Base-by-base conservation (phyloP, 1,140 invertebrate species). In the Drosophila lacteicornis region DNA sequence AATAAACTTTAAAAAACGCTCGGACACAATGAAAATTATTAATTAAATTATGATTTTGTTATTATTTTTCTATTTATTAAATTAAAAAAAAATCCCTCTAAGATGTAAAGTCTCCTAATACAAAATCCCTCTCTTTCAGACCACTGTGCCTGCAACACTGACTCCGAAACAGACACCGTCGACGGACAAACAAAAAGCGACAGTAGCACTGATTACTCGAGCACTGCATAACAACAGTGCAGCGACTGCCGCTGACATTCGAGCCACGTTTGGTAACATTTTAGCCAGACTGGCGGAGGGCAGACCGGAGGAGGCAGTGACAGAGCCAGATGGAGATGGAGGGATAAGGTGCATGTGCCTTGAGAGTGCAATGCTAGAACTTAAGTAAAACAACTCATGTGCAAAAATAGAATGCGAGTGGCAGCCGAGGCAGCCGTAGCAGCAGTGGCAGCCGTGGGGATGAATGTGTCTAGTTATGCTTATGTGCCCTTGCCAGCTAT, bases 331-430 rank as follows among this genome's bases (percentile, higher is more conserved):
- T 11, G 53, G 19, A 22, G 36, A 22, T 40, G 53, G 53, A 6
- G 53, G 68, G 53, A 36, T 59, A 88, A 81, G 84, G 84, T 87
- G 84, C 80, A 88, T 88, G 83, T 77, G 83, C 84, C 83, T 87
- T 88, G 84, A 80, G 69, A 88, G 76, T 87, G 83, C 77, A 87
- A 87, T 66, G 84, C 82, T 87, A 88, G 84, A 87, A 87, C 84
- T 84, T 87, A 87, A 88, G 84, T 88, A 87, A 87, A 80, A 88
- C 83, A 87, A 87, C 84, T 87, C 84, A 87, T 87, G 84, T 87
- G 84, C 84, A 87, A 79, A 82, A 82, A 82, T 74, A 79, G 66
- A 79, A 79, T 79, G 75, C 76, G 53, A 79, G 46, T 78, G 74
- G 33, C 33, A 33, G 30, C 8, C 67, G 55, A 8, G 30, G 30